Conservation (phyloP, 2,797 vertebrate genomes). For the Tenualosa ilisha region DNA sequence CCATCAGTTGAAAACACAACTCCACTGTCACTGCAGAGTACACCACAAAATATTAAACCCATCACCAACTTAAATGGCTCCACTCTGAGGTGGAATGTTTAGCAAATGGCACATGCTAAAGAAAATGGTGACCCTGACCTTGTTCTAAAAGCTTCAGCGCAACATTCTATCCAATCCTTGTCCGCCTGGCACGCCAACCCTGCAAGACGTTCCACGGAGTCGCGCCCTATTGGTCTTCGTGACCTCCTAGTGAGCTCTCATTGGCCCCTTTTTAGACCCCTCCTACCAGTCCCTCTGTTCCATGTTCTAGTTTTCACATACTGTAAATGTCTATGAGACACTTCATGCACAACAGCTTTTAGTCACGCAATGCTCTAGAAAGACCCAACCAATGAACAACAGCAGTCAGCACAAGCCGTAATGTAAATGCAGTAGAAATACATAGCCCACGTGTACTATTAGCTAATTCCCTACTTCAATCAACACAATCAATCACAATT, state of each 20-base stretch:
- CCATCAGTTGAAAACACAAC: not conserved
- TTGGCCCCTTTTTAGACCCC: slow-evolving; percentile 47
- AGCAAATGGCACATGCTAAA: slow-evolving; percentile 23
- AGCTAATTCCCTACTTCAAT: not conserved
- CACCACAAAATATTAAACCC: slow-evolving; percentile 20
- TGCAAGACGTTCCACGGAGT: not conserved
- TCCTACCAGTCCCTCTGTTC: slow-evolving; percentile 44
- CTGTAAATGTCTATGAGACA: slow-evolving; percentile 19
- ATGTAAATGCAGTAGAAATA: not conserved
- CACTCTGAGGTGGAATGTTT: not conserved
- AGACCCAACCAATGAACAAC: not conserved
- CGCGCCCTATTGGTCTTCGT: slow-evolving; percentile 7
- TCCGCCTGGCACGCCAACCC: not conserved
- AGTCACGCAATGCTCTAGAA: slow-evolving; percentile 9
- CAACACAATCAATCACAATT: slow-evolving; percentile 9
- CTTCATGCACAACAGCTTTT: slow-evolving; percentile 26
- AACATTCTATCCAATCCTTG: slow-evolving; percentile 1
- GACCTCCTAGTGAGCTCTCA: slow-evolving; percentile 29
- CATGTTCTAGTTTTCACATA: slow-evolving; percentile 49
- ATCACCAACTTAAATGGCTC: not conserved
- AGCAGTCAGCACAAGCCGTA: not conserved
- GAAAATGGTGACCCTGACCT: slow-evolving; percentile 26
- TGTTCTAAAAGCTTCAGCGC: not conserved
- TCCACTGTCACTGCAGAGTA: not conserved
- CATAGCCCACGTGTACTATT: not conserved